Base-by-base conservation (phyloP, 1,140 invertebrate species). In the Amphibalanus amphitrite region DNA sequence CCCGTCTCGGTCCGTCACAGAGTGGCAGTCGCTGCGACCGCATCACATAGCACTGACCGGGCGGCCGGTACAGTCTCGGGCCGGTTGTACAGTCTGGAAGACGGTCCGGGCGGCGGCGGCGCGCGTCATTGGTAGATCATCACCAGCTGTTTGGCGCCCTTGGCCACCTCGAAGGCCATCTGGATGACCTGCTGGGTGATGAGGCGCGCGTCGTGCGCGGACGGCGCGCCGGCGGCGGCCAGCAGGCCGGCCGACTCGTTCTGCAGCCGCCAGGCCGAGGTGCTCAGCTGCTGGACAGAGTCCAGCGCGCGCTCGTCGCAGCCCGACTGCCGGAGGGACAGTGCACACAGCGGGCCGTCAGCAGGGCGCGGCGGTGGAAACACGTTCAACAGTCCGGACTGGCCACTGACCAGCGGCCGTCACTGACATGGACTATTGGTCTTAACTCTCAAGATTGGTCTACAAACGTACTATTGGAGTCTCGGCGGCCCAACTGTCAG, bases 81-180 rank as follows among this genome's bases (percentile, higher is more conserved):
- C 13, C 47, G 17, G 47, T 20, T 20, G 47, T 59, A 23, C 47
- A 59, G 47, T 59, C 47, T 59, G 20, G 47, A 59, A 59, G 13
- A 23, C 47, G 15, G 47, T 8, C 47, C 47, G 47, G 47, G 6
- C 20, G 17, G 47, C n/a, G 47, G 47, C 10, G 47, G 13, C 13
- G 47, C 47, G 20, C 10, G n/a, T 77, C 71, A 78, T 76, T 86
- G 84, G 81, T 86, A 88, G 74, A 86, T 82, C 8, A 90, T 89
- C 38, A 95, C 88, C 47, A 97, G 85, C 75, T 90, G 86, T 83
- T 95, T 95, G 69, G 92, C 93, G 75, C 92, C 90, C 83, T 92
- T 93, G 74, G 93, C 93, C 77, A 95, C 91, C 79, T 95, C 90
- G 79, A 92, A 95, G 28, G 92, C 92, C 78, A 89, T 90, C 70